Base-by-base conservation (phyloP, 2,888 invertebrate genomes). In the Cataglyphis cursor region DNA sequence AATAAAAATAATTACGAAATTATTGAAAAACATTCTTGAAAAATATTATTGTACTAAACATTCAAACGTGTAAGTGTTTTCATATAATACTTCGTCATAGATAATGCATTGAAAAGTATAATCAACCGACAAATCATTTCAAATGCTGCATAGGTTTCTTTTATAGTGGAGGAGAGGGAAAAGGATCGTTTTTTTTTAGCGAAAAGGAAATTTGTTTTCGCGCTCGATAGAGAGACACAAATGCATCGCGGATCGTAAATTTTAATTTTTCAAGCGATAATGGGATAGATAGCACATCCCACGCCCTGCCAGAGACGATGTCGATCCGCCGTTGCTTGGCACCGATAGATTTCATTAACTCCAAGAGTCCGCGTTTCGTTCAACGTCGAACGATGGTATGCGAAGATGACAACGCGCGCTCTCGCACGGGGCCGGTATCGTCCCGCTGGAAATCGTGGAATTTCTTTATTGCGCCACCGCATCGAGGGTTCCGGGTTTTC, bases 301-400 rank as follows among this genome's bases (percentile, higher is more conserved):
- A 54, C 73, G 54, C 31, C 78, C 68, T 21, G 66, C 64, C 48
- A 57, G 21, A 68, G 68, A 68, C 41, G 70, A 68, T 70, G 78
- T 78, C 78, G 78, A 78, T 78, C 61, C 76, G 41, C 41, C 9
- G 41, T 54, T 64, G 41, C 68, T 76, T 87, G 81, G 66, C 72
- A 81, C 70, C 85, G 83, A 88, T 87, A 85, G 91, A 92, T 92
- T 90, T 92, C 92, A 93, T 93, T 93, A 92, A 91, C 91, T 93
- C 89, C 85, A 92, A 92, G 82, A 75, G 72, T 44, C 41, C 66
- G 78, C 59, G 44, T 59, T 80, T 80, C 78, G 78, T 78, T 70
- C 54, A 78, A 57, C 59, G 54, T 41, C 54, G 70, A 76, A 54
- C 65, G 54, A 54, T n/a, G 87, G 85, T 81, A 75, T 84, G 88